Evolutionary conservation across 2,113 vertebrate species (phyloP).

Genomic region (Turdus rufiventris): DNA sequence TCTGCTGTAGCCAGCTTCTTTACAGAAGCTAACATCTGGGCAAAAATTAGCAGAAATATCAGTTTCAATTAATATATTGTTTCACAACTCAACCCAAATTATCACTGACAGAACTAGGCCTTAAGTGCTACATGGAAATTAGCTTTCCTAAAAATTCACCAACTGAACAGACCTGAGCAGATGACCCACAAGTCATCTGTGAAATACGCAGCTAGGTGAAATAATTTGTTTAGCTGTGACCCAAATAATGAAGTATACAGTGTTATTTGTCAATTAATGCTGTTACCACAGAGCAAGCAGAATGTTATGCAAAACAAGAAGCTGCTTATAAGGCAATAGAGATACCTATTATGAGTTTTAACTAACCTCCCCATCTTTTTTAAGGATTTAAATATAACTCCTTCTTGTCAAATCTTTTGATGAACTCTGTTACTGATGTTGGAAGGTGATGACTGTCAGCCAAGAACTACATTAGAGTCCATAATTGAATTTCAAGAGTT

Average conservation of each 20-base stretch:
- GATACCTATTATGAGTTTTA: neutral
- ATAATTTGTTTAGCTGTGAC: neutral
- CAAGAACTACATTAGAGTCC: slow-evolving; percentile 20
- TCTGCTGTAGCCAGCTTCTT: neutral
- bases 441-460: slow-evolving; percentile 28
- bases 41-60: neutral
- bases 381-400: neutral
- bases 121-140: neutral
- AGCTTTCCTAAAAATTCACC: neutral
- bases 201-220: neutral
- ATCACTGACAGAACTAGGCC: neutral
- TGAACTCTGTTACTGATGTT: neutral
- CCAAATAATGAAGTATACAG: neutral
- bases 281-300: neutral
- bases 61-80: neutral
- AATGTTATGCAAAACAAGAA: neutral
- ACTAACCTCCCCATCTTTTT: neutral
- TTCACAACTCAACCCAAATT: neutral
- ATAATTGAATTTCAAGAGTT: slow-evolving; percentile 41
- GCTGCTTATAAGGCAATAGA: neutral
- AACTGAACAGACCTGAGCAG: neutral
- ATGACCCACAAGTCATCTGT: neutral
- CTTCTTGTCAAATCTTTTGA: neutral
- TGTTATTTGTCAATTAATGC: neutral
- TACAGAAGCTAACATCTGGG: neutral